phyloP scores from a whole-genome alignment of 2,888 invertebrate genomes.

The Platycnemis pennipes region DNA sequence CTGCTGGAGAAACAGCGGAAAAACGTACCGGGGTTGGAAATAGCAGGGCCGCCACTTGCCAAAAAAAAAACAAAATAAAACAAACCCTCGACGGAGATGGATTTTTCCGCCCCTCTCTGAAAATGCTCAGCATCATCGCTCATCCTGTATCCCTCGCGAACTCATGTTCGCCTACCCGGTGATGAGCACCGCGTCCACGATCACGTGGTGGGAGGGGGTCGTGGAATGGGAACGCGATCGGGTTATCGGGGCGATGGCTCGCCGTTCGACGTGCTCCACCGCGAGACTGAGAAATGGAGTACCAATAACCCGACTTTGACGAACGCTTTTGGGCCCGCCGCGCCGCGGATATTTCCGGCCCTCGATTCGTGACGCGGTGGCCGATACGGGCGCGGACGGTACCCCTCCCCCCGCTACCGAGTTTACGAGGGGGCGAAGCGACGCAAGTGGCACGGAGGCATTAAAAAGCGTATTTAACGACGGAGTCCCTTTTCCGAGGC shows the following conservation, averaged over 20 bases:
- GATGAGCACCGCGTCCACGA: no score
- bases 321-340: not conserved
- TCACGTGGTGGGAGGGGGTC: no score
- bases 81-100: no score
- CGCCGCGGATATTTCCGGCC: conserved; percentile 8
- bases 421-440: not conserved
- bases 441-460: not conserved
- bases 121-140: no score
- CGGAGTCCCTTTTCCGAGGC: not conserved
- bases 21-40: no score
- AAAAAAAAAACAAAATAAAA: no score
- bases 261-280: not conserved
- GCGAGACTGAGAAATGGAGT: not conserved
- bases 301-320: not conserved
- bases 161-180: no score
- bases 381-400: not conserved
- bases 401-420: not conserved
- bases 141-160: no score
- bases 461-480: not conserved
- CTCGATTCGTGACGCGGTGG: not conserved
- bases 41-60: no score
- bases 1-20: no score
- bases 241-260: not conserved
- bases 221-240: not conserved
- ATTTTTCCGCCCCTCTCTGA: no score